Base-by-base conservation (phyloP, 1,140 invertebrate genomes). In the Glossosoma conforme region DNA sequence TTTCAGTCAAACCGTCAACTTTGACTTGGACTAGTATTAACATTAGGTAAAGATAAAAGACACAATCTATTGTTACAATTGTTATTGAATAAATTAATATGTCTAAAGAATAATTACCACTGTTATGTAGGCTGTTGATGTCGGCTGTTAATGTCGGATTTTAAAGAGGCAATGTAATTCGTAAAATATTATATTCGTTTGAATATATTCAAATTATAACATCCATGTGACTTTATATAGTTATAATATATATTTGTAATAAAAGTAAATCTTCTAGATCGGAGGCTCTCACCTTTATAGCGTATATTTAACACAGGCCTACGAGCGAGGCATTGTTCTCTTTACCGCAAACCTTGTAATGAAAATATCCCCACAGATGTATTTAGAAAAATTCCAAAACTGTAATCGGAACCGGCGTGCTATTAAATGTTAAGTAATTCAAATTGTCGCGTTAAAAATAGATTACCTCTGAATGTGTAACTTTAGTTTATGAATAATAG, bases 81-180 rank as follows among this genome's bases (percentile, higher is more conserved):
- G 35, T 43, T 43, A 21, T 28, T 43, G 41, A 43, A 21, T 21
- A 25, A n/a, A n/a, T n/a, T n/a, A 25, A 43, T 28, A 43, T 43
- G 24, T 43, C 24, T 43, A 43, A 43, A 43, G 14, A 41, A 41
- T 17, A 8, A 43, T 22, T 6, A 38, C 15, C 36, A 22, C 41
- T 43, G 41, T 43, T 43, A 43, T 43, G 20, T 43, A 43, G 41
- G 24, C 20, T 43, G 41, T 43, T 43, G 13, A 43, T 43, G 25
- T 6, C 17, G 14, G 37, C 20, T 17, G 11, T 14, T 40, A 33
- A 33, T 15, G 32, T 11, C 32, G 15, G n/a, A 33, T 33, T 33
- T 33, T 13, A 13, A 33, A n/a, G n/a, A n/a, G n/a, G n/a, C n/a
- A n/a, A n/a, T n/a, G n/a, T n/a, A n/a, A n/a, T n/a, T n/a, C n/a